Evolutionary conservation across 2,888 invertebrate genomes (phyloP), one percentile per base, ranked within the genome.

Genomic region (Oxytorus armatus): DNA sequence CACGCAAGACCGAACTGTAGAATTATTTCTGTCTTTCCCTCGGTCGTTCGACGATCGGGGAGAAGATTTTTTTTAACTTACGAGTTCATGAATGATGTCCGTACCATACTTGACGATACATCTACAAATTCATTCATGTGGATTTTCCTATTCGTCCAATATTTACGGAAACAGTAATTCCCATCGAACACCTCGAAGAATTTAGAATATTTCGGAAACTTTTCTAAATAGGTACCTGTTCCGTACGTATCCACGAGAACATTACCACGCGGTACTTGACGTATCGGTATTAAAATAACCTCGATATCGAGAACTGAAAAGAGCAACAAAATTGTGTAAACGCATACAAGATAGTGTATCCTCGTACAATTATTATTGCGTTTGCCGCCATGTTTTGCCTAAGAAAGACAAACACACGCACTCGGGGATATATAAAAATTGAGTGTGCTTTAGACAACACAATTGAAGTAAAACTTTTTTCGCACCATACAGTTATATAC

Each of bases 1-100:
- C 53, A 18, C 49, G 81, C 77, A 82, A 80, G 68, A n/a, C n/a
- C 68, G 77, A 78, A 57, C 33, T 77, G 63, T 33, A 10, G 21
- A 18, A 55, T 74, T 44, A 33, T 16, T 74, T 55, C 8, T 36
- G n/a, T 10, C 25, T 14, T 66, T 57, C 36, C 21, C 10, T 21
- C 25, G 21, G n/a, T 16, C 47, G 63, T 23, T 23, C 14, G 23
- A 23, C 23, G 53, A 33, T n/a, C n/a, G 29, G 23, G 4, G 18
- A 18, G 44, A 29, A 57, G 33, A n/a, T n/a, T n/a, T 2, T 23
- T 42, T 23, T 11, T n/a, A 44, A 57, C 42, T 1, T 16, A 1
- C 29, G 44, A 23, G 44, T 69, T 57, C 55, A 44, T 69, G 57
- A 69, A 69, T 69, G 44, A 36, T 44, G 36, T 39, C 53, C 47